Base-by-base conservation (phyloP, 2,113 vertebrate genomes). In the Larimichthys polyactis region DNA sequence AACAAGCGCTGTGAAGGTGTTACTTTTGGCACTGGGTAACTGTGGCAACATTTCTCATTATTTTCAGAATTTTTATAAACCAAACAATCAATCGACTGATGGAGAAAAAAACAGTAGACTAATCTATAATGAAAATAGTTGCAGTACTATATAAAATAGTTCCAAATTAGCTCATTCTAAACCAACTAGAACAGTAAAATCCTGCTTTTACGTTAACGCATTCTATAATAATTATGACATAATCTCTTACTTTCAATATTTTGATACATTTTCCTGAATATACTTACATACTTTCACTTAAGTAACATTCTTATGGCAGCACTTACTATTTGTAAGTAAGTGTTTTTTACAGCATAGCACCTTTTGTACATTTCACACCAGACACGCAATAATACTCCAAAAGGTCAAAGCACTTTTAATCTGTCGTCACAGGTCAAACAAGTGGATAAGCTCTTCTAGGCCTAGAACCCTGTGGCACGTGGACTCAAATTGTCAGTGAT, bases 351-450 rank as follows among this genome's bases (percentile, higher is more conserved):
- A 20, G 51, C 11, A 11, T 22, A 20, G 9, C 3, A 11, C n/a
- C 11, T 55, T 55, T 22, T 44, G 32, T 19, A 57, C 15, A 49
- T 62, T 49, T 77, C 11, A 67, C 0, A 44, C 43, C 46, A 68
- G 60, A 59, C 15, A 43, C 16, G 7, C 49, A 67, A 16, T 40
- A 40, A 40, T 24, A 4, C 9, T 58, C 5, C 1, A 32, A 68
- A 59, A 49, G 54, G 43, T 49, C 24, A 49, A 49, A 78, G 75
- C 27, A 48, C 15, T 27, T 69, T 55, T 16, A 59, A 68, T 19
- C 14, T 27, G 46, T 48, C 14, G 7, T 64, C 29, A 11, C 52
- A 59, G 16, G 32, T 64, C 6, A 74, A 58, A 66, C 12, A 3
- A 52, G 44, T 4, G 4, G 44, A 46, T 46, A 46, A 14, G 44